Base-by-base conservation (phyloP, 1,140 invertebrate species). In the Pachyrhynchus sulphureomaculatus region DNA sequence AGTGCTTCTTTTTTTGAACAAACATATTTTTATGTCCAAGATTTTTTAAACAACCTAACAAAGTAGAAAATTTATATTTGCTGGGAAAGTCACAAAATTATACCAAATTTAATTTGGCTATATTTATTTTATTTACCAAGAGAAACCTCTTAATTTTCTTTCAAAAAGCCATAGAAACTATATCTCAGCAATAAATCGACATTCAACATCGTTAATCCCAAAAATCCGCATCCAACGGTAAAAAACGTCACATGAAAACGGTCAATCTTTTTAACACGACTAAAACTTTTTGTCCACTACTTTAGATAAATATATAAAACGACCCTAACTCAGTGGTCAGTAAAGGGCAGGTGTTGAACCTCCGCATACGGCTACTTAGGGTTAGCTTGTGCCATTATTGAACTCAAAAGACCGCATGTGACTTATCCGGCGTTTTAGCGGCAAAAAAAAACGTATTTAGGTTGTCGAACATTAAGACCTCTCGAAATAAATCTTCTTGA, bases 401-500 rank as follows among this genome's bases (percentile, higher is more conserved):
- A 37, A 23, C 32, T 61, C 17, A 61, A 61, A 53, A 47, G 58
- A 39, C 58, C 58, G 53, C 58, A 61, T 61, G 58, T 61, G 58
- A 61, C 58, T 61, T 53, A 61, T 59, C 56, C 8, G 56, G 33
- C 29, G 56, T 61, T 61, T 61, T 61, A 61, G 29, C 51, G 51
- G 58, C 49, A 61, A 61, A 53, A 61, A 57, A 60, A 53, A 44
- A 15, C 45, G 47, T 49, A 49, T 51, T 51, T 39, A 17, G 26
- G 33, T 60, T 51, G 45, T 52, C 20, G 23, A 42, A 60, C 33
- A 49, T 39, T 41, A 29, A 32, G 36, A 52, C 18, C 20, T 47
- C 48, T 51, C 13, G 13, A 52, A 51, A 58, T 42, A 53, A 48
- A 32, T 48, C 45, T 29, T 48, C n/a, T 36, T 53, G 21, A n/a